phyloP scores from a whole-genome alignment of 30 jellyfish, hydroid and myxozoan genomes.

The Pseudorhiza aurosa region DNA sequence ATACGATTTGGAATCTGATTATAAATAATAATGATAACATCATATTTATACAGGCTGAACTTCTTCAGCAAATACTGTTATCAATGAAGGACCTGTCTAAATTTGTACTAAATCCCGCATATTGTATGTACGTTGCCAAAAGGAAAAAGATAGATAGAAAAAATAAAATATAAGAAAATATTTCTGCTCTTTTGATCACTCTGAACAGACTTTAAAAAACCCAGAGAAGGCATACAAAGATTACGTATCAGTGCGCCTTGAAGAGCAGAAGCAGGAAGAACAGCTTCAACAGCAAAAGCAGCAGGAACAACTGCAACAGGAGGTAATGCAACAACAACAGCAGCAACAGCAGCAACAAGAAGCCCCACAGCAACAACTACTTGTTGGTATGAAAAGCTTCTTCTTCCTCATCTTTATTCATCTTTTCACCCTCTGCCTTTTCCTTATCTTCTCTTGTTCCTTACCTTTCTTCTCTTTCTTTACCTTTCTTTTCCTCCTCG shows the following conservation, averaged over 20 bases:
- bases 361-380: slow-evolving; percentile 31
- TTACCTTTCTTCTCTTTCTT: no score
- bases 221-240: slow-evolving; percentile 72
- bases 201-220: slow-evolving; percentile 75
- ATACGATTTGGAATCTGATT: no score
- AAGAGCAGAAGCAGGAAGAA: slow-evolving; percentile 54
- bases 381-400: not conserved
- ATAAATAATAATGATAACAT: no score
- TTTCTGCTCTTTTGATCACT: no score
- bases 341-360: slow-evolving; percentile 25
- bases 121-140: no score
- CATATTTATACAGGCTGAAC: no score
- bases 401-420: not conserved
- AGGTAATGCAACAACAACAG: slow-evolving; percentile 46
- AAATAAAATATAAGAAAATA: no score
- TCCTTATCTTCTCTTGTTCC: not conserved
- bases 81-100: no score
- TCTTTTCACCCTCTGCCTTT: not conserved
- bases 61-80: no score
- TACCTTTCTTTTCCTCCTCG: no score
- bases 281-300: slow-evolving; percentile 66
- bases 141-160: no score
- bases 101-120: no score
- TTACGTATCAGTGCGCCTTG: slow-evolving; percentile 46
- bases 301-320: slow-evolving; percentile 59